Conservation (phyloP, 2,888 invertebrate species). For the Papilio gigon region DNA sequence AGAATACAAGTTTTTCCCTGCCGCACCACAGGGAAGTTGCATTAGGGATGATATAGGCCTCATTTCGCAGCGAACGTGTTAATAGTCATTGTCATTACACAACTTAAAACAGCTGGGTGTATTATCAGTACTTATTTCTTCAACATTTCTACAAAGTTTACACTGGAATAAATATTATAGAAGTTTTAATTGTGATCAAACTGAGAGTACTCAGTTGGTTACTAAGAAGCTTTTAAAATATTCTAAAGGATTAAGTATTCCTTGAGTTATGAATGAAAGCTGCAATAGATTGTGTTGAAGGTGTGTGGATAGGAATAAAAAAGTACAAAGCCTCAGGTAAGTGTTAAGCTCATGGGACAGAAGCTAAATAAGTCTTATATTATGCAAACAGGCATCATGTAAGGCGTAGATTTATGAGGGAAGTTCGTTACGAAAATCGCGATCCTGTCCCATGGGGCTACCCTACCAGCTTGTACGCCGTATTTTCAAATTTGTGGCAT, state of each 20-base stretch:
- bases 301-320: slow-evolving; percentile 19
- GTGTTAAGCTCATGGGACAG: slow-evolving; percentile 77
- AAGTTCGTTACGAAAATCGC: slow-evolving; percentile 76
- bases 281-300: neutral
- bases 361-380: slow-evolving; percentile 78
- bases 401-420: slow-evolving; percentile 80
- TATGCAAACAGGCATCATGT: slow-evolving; percentile 82
- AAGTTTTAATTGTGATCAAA: neutral
- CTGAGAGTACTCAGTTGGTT: neutral
- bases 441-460: slow-evolving; percentile 57
- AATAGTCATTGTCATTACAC: too few relatives aligned
- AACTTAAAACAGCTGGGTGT: too few relatives aligned
- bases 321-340: slow-evolving; percentile 49
- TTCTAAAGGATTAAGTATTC: neutral
- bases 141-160: too few relatives aligned
- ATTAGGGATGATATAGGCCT: too few relatives aligned
- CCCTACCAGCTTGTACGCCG: slow-evolving; percentile 38
- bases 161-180: too few relatives aligned
- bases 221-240: neutral
- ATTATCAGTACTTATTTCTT: too few relatives aligned
- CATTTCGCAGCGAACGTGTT: too few relatives aligned
- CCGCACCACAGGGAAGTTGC: too few relatives aligned
- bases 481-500: slow-evolving; percentile 72
- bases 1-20: too few relatives aligned
- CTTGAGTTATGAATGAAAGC: neutral